Conservation (phyloP, 2,888 invertebrate genomes). For the Cheiracanthium punctorium region DNA sequence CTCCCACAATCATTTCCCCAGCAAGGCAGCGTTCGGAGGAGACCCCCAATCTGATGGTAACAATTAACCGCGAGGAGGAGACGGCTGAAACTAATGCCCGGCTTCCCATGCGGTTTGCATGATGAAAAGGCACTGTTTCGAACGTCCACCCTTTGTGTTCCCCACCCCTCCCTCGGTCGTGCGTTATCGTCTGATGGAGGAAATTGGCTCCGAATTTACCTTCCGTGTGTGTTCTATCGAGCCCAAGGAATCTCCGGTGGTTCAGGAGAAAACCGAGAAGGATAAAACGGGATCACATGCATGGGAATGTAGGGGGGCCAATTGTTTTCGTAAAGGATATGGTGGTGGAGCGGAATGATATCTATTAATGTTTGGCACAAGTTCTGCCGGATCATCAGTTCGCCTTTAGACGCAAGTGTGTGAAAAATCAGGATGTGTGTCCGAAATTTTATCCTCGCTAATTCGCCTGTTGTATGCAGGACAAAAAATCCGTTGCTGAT, state of each 20-base stretch:
- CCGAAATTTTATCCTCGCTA: no score
- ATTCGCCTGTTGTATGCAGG: no score
- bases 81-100: neutral
- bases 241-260: neutral
- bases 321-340: neutral
- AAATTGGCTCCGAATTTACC: conserved; percentile 3
- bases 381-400: no score
- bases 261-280: neutral
- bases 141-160: neutral
- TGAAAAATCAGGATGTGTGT: no score
- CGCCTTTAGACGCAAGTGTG: no score
- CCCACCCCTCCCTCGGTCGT: no score
- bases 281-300: neutral
- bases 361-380: no score
- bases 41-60: neutral
- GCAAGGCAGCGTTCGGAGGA: neutral
- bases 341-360: no score
- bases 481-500: no score
- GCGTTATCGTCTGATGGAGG: neutral
- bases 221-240: neutral
- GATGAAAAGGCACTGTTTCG: neutral
- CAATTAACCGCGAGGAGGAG: neutral
- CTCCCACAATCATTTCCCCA: neutral
- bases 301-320: neutral
- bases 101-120: neutral